These are phyloP conservation scores for Lampropteryx suffumata DNA, from an alignment of 2,888 invertebrate genomes.

Conservation along the genomic window DNA sequence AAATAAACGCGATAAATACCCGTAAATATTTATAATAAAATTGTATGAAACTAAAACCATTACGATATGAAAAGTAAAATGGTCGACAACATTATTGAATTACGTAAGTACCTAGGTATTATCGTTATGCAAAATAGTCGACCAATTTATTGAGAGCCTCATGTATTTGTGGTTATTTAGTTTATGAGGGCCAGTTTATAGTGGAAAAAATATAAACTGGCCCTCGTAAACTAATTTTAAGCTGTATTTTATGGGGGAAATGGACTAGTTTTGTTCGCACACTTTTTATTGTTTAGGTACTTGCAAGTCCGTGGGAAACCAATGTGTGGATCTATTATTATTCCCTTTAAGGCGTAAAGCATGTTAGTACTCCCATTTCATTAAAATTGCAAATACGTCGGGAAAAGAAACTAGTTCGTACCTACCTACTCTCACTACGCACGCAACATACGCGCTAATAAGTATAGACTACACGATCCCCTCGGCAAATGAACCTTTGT, in stretches of 20 bases:
- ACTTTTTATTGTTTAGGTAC: background rate
- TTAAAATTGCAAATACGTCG: conserved; percentile 14
- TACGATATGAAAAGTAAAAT: background rate
- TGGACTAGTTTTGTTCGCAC: background rate
- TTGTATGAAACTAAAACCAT: background rate
- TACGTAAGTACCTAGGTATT: background rate
- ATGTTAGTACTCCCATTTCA: conserved; percentile 9
- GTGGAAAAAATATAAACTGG: background rate
- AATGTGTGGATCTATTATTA: conserved; percentile 2
- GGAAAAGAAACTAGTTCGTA: background rate
- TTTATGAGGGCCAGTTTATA: background rate
- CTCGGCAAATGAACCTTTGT: too few relatives aligned
- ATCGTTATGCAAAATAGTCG: conserved; percentile 9
- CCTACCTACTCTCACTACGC: background rate
- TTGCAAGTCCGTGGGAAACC: conserved; percentile 16
- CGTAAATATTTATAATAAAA: too few relatives aligned
- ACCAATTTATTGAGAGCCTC: conserved; percentile 6
- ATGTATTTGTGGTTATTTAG: background rate
- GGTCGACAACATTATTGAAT: conserved; percentile 1
- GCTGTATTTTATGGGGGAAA: background rate
- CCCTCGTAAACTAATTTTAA: conserved; percentile 1
- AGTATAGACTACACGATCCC: too few relatives aligned
- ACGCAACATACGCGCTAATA: too few relatives aligned
- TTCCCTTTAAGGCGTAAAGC: conserved; percentile 13
- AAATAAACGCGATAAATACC: too few relatives aligned